phyloP scores from a whole-genome alignment of 1,140 invertebrate genomes.

The Zaprionus gabonicus region DNA sequence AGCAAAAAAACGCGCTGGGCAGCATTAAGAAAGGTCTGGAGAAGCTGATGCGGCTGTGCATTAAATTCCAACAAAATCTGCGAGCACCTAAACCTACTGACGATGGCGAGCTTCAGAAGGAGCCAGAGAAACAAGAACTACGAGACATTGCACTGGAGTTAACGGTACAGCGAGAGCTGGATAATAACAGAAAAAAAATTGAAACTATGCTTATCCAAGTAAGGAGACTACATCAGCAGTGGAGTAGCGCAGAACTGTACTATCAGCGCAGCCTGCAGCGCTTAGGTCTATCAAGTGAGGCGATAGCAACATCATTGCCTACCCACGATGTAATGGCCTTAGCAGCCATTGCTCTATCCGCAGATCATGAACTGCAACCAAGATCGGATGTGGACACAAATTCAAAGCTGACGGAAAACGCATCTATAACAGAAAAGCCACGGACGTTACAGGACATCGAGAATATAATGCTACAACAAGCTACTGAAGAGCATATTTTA shows the following conservation, averaged over 20 bases:
- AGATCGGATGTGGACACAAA: neutral
- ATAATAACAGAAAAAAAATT: slow-evolving; percentile 43
- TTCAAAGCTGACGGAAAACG: neutral
- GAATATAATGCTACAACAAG: slow-evolving; percentile 58
- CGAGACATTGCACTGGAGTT: slow-evolving; percentile 37
- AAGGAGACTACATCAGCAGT: slow-evolving; percentile 56
- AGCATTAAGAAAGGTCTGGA: slow-evolving; percentile 60
- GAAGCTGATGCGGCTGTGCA: slow-evolving; percentile 48
- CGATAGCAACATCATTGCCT: neutral
- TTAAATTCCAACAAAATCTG: slow-evolving; percentile 54
- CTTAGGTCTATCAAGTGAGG: slow-evolving; percentile 40
- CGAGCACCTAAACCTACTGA: neutral
- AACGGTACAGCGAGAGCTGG: slow-evolving; percentile 52
- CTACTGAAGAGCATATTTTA: slow-evolving; percentile 15
- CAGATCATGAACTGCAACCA: slow-evolving; percentile 33
- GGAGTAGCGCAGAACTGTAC: slow-evolving; percentile 69
- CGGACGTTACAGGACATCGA: slow-evolving; percentile 61
- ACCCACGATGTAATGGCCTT: slow-evolving; percentile 70
- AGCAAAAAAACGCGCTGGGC: slow-evolving; percentile 57
- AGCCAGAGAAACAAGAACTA: neutral
- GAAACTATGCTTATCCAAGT: slow-evolving; percentile 57
- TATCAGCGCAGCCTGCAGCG: slow-evolving; percentile 65
- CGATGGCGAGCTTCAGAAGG: neutral
- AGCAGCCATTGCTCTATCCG: slow-evolving; percentile 67
- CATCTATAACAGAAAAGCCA: slow-evolving; percentile 14